These are phyloP conservation scores for Peromyscus nudipes DNA, from an alignment of 2,797 vertebrate species.

Conservation along the genomic window DNA sequence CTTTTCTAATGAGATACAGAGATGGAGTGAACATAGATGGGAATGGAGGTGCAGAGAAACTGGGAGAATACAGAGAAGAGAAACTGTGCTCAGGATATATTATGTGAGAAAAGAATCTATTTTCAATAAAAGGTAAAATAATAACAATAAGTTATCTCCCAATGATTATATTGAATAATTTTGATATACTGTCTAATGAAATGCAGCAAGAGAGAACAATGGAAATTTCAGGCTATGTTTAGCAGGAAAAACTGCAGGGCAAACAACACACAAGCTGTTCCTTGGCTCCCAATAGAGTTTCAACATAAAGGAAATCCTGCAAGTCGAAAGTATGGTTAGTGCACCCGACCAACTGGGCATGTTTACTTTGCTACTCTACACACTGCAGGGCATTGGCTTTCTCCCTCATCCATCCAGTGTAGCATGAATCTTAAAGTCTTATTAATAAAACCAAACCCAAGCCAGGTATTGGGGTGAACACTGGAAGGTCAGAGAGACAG, in stretches of 20 bases:
- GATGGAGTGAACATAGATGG: neutral
- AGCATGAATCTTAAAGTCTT: too few species aligned
- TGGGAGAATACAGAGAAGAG: neutral
- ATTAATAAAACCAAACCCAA: too few species aligned
- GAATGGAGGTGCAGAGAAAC: neutral
- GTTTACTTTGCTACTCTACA: too few species aligned
- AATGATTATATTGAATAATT: neutral
- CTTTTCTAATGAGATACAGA: neutral
- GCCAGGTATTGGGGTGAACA: too few species aligned
- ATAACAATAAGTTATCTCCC: neutral
- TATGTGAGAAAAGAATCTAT: too few species aligned
- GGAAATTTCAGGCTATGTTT: neutral
- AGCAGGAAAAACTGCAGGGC: neutral
- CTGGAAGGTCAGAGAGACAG: too few species aligned
- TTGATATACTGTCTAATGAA: neutral
- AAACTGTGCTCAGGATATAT: neutral
- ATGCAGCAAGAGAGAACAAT: neutral
- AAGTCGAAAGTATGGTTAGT: neutral
- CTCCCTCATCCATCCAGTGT: fast-evolving
- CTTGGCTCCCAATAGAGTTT: neutral
- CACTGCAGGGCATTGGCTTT: fast-evolving
- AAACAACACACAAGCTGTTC: neutral
- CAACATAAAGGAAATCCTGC: neutral
- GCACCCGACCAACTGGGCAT: fast-evolving
- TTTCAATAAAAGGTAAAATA: neutral